Conservation (phyloP, 2,888 invertebrate genomes). For the Pterostichus niger region DNA sequence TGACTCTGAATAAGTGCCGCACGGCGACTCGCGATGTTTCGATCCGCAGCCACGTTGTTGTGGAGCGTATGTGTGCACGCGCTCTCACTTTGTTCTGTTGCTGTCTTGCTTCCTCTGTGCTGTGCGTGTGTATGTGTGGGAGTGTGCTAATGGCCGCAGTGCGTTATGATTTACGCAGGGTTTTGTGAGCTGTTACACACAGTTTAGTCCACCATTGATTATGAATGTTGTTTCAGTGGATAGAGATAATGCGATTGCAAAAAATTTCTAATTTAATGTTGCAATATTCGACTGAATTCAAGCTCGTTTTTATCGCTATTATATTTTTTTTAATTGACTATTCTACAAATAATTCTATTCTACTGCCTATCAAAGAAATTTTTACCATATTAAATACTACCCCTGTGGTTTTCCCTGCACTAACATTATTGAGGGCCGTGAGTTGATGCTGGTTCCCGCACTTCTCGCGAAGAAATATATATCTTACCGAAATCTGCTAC, state of each 20-base stretch:
- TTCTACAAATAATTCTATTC: too few species aligned
- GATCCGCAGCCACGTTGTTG: neutral
- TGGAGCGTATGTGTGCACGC: too few species aligned
- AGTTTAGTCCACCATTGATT: slow-evolving; percentile 45
- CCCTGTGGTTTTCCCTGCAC: too few species aligned
- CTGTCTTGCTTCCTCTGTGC: neutral
- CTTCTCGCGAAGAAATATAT: too few species aligned
- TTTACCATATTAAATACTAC: too few species aligned
- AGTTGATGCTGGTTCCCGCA: too few species aligned
- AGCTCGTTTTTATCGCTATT: too few species aligned
- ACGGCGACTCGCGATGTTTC: neutral
- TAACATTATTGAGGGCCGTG: too few species aligned
- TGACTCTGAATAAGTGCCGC: slow-evolving; percentile 28
- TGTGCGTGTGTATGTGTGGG: slow-evolving; percentile 5
- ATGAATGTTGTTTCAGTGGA: slow-evolving; percentile 40
- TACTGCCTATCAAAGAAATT: too few species aligned
- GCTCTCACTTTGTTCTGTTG: neutral
- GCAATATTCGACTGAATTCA: slow-evolving; percentile 1
- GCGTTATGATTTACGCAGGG: slow-evolving; percentile 42
- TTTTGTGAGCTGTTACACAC: slow-evolving; percentile 50
- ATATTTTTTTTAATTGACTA: too few species aligned
- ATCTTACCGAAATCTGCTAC: too few species aligned
- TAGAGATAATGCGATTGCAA: slow-evolving; percentile 31
- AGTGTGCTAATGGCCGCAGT: slow-evolving; percentile 27
- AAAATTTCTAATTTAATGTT: slow-evolving; percentile 51